Conservation (phyloP, 1,140 invertebrate genomes). For the Anoplolepis gracilipes region DNA sequence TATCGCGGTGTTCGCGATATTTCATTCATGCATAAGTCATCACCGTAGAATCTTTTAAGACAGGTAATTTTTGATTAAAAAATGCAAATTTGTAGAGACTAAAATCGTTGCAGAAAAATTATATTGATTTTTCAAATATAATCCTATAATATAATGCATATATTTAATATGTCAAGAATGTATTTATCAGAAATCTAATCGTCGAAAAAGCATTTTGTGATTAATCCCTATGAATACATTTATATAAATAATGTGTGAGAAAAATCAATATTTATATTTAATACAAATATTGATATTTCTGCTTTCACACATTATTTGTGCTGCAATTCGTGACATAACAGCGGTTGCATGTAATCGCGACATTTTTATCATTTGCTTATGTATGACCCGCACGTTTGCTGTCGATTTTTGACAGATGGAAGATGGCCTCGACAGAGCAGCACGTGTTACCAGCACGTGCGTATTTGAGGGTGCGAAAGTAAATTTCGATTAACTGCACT, state of each 20-base stretch:
- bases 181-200: neutral
- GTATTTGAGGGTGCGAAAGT: constrained; percentile 70
- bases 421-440: constrained; percentile 65
- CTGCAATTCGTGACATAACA: constrained; percentile 45
- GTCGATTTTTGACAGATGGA: constrained; percentile 76
- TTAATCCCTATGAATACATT: neutral
- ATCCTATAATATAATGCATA: neutral
- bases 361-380: constrained; percentile 58
- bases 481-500: constrained; percentile 74
- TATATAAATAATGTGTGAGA: no score
- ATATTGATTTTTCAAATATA: constrained; percentile 7
- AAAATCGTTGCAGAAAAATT: neutral
- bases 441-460: constrained; percentile 68
- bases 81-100: neutral
- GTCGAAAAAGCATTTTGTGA: neutral
- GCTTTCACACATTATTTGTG: neutral
- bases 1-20: neutral
- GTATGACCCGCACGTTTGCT: constrained; percentile 68
- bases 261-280: neutral
- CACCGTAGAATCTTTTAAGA: neutral
- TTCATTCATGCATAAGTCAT: neutral
- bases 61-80: constrained; percentile 17
- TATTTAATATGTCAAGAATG: neutral
- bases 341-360: constrained; percentile 56
- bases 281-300: constrained; percentile 46